Conservation (phyloP, 2,113 vertebrate species). For the Melierax canorus region DNA sequence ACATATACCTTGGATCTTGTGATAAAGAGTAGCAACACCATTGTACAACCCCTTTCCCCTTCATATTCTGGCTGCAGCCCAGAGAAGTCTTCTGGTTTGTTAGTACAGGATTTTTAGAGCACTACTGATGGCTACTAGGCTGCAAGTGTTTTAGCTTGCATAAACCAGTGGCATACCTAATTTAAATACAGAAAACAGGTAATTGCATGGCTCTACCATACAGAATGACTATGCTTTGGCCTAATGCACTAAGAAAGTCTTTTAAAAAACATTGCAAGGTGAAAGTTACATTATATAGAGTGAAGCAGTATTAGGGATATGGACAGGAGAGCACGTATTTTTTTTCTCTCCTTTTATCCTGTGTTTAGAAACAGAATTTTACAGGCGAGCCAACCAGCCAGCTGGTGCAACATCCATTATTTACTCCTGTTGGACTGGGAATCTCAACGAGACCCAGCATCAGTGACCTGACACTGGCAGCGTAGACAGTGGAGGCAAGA, state of each 20-base stretch:
- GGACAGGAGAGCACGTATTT: neutral
- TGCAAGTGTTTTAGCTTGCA: neutral
- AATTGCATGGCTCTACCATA: neutral
- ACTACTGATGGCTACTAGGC: neutral
- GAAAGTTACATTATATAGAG: neutral
- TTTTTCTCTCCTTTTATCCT: constrained; percentile 18
- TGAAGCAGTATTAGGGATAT: constrained; percentile 36
- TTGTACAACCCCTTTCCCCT: neutral
- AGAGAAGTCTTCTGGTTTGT: neutral
- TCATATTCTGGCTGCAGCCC: neutral
- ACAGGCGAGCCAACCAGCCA: constrained; percentile 50
- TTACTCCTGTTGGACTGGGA: constrained; percentile 64
- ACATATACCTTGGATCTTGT: neutral
- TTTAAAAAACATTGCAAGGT: neutral
- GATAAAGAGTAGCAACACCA: neutral
- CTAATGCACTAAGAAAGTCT: neutral
- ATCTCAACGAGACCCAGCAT: constrained; percentile 42
- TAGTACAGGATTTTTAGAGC: neutral
- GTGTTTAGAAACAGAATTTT: constrained; percentile 62
- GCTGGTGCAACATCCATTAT: constrained; percentile 76
- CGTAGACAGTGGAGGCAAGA: constrained; percentile 21
- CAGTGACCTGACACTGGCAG: constrained; percentile 51
- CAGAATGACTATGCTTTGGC: neutral
- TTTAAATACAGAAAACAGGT: neutral
- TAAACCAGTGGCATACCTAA: neutral